Conservation (phyloP, 2,888 invertebrate genomes). For the Oxycera nigricornis region DNA sequence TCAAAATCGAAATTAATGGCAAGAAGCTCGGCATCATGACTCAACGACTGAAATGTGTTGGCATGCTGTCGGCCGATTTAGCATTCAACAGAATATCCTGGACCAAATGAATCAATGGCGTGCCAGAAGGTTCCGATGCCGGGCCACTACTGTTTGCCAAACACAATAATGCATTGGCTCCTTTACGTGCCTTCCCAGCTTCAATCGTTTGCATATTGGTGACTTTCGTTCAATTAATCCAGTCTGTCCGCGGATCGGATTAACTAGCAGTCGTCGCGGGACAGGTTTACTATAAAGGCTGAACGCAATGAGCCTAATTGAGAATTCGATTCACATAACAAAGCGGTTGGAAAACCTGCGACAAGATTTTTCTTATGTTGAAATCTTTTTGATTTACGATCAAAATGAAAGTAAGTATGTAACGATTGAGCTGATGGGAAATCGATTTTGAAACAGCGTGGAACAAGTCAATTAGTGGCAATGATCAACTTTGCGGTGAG, state of each 20-base stretch:
- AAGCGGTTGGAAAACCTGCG: not conserved
- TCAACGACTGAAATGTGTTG: not conserved
- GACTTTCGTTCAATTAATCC: not conserved
- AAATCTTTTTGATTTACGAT: constrained; percentile 8
- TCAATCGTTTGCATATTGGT: not conserved
- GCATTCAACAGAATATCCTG: not conserved
- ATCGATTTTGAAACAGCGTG: not conserved
- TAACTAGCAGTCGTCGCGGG: not conserved
- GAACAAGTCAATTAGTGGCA: not conserved
- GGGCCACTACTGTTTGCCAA: not conserved
- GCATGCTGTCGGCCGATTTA: not conserved
- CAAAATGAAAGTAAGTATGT: constrained; percentile 2
- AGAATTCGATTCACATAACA: not conserved
- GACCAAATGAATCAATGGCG: not conserved
- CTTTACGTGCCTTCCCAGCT: not conserved
- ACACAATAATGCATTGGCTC: not conserved
- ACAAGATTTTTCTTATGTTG: not conserved
- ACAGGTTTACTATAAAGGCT: not conserved
- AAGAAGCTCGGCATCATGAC: not conserved
- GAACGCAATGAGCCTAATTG: not conserved
- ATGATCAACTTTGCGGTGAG: not conserved
- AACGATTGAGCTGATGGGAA: not conserved
- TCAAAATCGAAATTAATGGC: not conserved
- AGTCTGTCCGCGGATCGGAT: not conserved
- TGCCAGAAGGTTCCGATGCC: not conserved